Base-by-base conservation (phyloP, 2,797 vertebrate genomes). In the Pseudochirops cupreus region DNA sequence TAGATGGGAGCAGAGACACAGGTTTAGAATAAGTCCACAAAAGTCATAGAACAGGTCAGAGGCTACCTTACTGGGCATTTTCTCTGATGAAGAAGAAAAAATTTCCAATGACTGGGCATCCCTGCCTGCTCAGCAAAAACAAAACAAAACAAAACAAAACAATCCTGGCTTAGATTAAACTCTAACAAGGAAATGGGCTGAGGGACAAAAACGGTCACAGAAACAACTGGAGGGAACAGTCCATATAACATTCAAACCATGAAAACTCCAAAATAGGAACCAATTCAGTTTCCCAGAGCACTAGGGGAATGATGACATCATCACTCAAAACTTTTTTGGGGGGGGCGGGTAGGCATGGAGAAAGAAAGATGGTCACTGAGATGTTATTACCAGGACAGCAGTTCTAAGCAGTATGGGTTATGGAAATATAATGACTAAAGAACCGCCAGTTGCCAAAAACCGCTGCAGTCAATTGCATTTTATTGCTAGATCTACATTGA, bases 341-440 rank as follows among this genome's bases (percentile, higher is more conserved):
- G 16, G 0, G n/a, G n/a, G 33, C 31, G 29, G 2, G 31, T 31
- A 18, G 62, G 16, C 0, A 9, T 9, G 5, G n/a, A 26, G n/a
- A 39, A 46, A 2, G 6, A 21, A 46, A 11, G 31, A 50, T 50
- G 74, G 39, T 39, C 26, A 90, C 58, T 91, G 92, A 39, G 92
- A 95, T 1, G 29, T 50, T 91, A 95, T 56, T 91, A 95, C n/a
- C 0, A 0, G 74, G 59, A 95, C n/a, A 97, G 91, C 39, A 94
- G 3, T 93, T 91, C 94, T 55, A 94, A 94, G 94, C 90, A 96
- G n/a, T 96, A 97, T 94, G 95, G 96, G 95, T 96, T 97, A 96
- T n/a, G 29, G 39, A 53, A 96, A 94, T n/a, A 57, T 13, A 96
- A 92, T 29, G 55, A 62, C 12, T 94, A 96, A 96, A 94, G 31